These are phyloP conservation scores for Spodoptera litura DNA, from an alignment of 1,140 invertebrate genomes.

Conservation along the genomic window DNA sequence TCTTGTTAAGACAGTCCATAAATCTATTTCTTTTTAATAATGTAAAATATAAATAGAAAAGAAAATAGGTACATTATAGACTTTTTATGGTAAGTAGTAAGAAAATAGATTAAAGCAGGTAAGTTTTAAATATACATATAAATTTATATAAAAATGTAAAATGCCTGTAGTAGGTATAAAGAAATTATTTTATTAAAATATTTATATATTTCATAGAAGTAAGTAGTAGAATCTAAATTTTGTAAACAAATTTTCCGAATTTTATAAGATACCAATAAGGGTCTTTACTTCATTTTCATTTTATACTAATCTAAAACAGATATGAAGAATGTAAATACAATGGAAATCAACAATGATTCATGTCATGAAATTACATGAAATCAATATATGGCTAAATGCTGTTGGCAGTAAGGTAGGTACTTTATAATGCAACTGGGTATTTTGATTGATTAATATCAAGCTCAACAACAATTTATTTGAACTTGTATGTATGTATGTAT, in stretches of 20 bases:
- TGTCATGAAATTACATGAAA: not conserved
- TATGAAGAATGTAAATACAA: not conserved
- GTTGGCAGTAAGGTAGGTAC: conserved; percentile 14
- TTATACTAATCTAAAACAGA: not conserved
- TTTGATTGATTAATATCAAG: conserved; percentile 11
- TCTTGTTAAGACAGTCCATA: conserved; percentile 33
- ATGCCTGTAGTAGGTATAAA: conserved; percentile 2
- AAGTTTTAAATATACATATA: conserved; percentile 12
- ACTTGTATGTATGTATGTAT: not conserved
- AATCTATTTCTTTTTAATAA: conserved; percentile 6
- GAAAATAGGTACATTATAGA: conserved; percentile 1
- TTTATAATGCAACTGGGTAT: not conserved
- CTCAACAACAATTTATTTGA: not conserved
- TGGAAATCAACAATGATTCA: not conserved
- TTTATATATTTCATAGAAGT: not conserved
- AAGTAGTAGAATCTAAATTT: not conserved
- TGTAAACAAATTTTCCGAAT: too few relatives aligned
- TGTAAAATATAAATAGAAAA: conserved; percentile 18
- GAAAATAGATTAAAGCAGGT: conserved; percentile 11
- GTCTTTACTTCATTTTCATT: not conserved
- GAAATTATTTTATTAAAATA: conserved; percentile 23
- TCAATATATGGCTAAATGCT: conserved; percentile 27
- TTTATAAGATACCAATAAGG: too few relatives aligned
- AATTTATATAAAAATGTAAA: conserved; percentile 33
- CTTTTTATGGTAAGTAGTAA: not conserved